Percentiles rank a stretch among this genome's conserved stretches.
These are phyloP conservation scores for Syngnathus floridae DNA, from an alignment of 2,113 vertebrate genomes.

Conservation along the genomic window DNA sequence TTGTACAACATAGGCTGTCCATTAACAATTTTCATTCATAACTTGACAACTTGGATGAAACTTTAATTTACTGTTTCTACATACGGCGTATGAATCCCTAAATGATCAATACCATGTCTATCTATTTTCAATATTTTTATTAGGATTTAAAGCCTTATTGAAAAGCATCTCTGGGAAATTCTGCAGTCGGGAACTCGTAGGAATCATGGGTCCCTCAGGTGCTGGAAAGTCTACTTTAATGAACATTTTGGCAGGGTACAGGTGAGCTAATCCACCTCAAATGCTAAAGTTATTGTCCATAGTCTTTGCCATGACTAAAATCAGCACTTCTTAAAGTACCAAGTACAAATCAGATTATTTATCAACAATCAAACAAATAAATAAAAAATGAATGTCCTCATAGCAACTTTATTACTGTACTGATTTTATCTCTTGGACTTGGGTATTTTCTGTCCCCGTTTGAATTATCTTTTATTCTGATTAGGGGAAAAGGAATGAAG, in stretches of 20 bases:
- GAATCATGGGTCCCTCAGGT: conserved; percentile 96
- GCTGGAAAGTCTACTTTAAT: conserved; percentile 96
- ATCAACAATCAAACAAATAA: too few relatives aligned
- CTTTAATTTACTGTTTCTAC: background rate
- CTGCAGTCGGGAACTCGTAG: conserved; percentile 89
- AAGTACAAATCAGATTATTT: too few relatives aligned
- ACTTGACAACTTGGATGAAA: too few relatives aligned
- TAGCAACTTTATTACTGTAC: background rate
- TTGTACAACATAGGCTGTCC: too few relatives aligned
- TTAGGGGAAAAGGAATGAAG: conserved; percentile 92
- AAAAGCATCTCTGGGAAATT: conserved; percentile 93
- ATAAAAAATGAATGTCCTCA: too few relatives aligned
- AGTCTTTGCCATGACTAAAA: too few relatives aligned
- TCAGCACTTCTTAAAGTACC: too few relatives aligned
- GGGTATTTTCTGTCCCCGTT: background rate
- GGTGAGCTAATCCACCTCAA: conserved; percentile 65
- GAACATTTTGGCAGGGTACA: conserved; percentile 97
- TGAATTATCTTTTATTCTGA: background rate
- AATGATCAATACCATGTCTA: background rate
- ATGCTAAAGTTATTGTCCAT: background rate
- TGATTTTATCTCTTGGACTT: background rate
- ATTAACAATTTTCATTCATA: too few relatives aligned
- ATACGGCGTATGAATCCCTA: background rate
- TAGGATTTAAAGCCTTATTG: conserved; percentile 93
- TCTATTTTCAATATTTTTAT: conserved; percentile 3